Evolutionary conservation across 2,113 vertebrate genomes (phyloP), one percentile per base, ranked within the genome.

Genomic region (Sitta europaea): DNA sequence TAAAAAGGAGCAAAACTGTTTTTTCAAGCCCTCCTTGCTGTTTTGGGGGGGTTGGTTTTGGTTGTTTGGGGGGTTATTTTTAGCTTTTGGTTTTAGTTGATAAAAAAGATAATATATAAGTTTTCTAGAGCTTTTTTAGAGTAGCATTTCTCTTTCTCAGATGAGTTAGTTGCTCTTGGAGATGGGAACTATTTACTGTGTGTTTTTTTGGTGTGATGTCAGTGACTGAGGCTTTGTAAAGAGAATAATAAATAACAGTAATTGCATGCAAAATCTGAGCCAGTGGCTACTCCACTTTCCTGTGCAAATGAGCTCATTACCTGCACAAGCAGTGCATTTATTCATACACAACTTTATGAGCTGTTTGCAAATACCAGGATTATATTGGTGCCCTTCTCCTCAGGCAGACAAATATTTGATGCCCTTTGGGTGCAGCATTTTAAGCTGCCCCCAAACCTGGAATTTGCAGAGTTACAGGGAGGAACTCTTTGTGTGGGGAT

Each of bases 211-310:
- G 20, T 43, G 23, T 28, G 33, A 20, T 77, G 23, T 48, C 31
- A 62, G 58, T 23, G 50, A 35, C 27, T 15, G 58, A 25, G 74
- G 50, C 78, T 28, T 3, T 45, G 75, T 54, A 78, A 83, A 77
- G 65, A 29, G 68, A 59, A 68, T 48, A 42, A 86, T 90, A 54
- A 95, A 86, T 70, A 87, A 20, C 23, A 79, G 27, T 51, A 78
- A 95, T 88, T 92, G 78, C 88, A 77, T 95, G 79, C 55, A 78
- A 63, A 96, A 77, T 68, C 48, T 73, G 59, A 92, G 67, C 51
- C 67, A 0, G 13, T n/a, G 55, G 72, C 75, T 86, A 11, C 78
- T 84, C 68, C 65, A 38, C 55, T 86, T 77, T 22, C 18, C 76
- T 61, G 31, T 86, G 82, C 72, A 95, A 77, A 84, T 74, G 31